phyloP scores from a whole-genome alignment of 2,797 vertebrate species.

The Pangasius mekongensis region DNA sequence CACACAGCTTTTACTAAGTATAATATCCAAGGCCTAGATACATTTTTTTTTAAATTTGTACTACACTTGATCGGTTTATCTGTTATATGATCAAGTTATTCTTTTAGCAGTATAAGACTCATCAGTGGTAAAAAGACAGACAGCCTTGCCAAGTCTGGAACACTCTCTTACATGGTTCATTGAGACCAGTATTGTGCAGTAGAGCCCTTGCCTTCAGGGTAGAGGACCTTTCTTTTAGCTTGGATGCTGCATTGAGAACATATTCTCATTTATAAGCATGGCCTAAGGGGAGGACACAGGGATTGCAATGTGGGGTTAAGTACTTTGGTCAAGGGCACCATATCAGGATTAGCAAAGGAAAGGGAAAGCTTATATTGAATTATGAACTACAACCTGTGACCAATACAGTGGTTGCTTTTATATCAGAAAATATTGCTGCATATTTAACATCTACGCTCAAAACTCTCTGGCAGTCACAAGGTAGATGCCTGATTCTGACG shows the following conservation, averaged over 20 bases:
- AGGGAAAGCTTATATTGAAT: not conserved
- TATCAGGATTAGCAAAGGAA: not conserved
- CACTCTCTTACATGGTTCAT: not conserved
- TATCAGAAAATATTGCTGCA: not conserved
- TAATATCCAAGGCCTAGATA: not conserved
- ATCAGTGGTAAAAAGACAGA: not conserved
- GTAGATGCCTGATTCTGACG: not conserved
- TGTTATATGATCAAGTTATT: not conserved
- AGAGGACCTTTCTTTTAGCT: conserved; percentile 13
- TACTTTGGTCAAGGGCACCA: not conserved
- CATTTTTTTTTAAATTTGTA: not conserved
- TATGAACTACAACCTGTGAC: not conserved
- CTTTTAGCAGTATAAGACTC: not conserved
- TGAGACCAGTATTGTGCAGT: not conserved
- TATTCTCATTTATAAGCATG: not conserved
- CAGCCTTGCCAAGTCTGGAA: not conserved
- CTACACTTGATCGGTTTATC: not conserved
- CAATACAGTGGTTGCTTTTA: conserved; percentile 5
- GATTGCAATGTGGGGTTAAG: conserved; percentile 3
- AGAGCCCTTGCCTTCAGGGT: not conserved
- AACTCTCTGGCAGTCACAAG: not conserved
- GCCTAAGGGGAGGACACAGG: not conserved
- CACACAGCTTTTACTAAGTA: not conserved
- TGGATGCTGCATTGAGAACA: not conserved
- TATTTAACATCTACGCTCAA: not conserved